Conservation (phyloP, 35 echinoderm and acorn worm genomes). For the Lytechinus variegatus region DNA sequence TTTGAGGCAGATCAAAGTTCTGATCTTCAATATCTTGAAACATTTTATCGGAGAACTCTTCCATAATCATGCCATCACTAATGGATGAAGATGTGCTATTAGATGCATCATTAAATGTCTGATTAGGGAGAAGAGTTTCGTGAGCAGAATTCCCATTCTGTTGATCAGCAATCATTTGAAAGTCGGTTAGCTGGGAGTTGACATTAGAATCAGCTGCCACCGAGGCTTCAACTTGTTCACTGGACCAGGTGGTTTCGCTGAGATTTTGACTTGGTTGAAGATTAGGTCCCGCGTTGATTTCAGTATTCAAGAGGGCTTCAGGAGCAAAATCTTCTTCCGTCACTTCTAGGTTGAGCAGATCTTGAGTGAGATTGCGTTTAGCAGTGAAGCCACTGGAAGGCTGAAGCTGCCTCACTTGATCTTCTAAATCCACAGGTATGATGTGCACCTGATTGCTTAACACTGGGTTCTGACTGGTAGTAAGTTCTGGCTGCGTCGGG, state of each 20-base stretch:
- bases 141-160: constrained; percentile 10
- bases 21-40: constrained; percentile 44
- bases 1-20: constrained; percentile 47
- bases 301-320: constrained; percentile 22
- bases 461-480: not conserved
- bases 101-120: constrained; percentile 60
- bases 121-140: constrained; percentile 30
- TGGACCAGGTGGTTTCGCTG: constrained; percentile 1
- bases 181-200: constrained; percentile 27
- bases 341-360: constrained; percentile 58
- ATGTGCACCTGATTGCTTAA: constrained; percentile 1
- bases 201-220: constrained; percentile 41
- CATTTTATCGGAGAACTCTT: constrained; percentile 51
- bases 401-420: not conserved
- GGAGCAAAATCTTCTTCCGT: constrained; percentile 62
- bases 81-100: constrained; percentile 68
- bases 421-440: not conserved
- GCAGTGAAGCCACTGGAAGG: constrained; percentile 43
- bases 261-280: constrained; percentile 31
- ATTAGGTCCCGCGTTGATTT: not conserved
- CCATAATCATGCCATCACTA: constrained; percentile 63
- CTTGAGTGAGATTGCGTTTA: constrained; percentile 64
- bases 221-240: not conserved
- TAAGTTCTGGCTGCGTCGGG: not conserved
- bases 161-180: constrained; percentile 32